Evolutionary conservation across 2,113 vertebrate genomes (phyloP).

Genomic region (Brachyhypopomus occidentalis): DNA sequence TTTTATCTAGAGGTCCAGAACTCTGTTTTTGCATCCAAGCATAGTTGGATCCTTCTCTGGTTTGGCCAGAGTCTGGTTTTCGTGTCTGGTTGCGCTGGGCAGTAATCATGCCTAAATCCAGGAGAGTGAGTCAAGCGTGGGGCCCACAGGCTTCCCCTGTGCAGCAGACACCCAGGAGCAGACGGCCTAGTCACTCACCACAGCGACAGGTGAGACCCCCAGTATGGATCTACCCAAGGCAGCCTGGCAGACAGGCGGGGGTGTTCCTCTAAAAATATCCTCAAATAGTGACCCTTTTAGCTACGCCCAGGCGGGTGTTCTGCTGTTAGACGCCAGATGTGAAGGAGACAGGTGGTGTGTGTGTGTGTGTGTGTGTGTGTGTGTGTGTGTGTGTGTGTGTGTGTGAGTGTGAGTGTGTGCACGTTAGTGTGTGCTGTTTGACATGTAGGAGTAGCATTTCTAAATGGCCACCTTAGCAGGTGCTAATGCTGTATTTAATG

Average conservation of each 20-base stretch:
- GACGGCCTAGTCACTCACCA: constrained; percentile 57
- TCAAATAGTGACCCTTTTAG: constrained; percentile 31
- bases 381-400: background rate
- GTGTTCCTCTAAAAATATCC: constrained; percentile 51
- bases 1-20: background rate
- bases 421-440: background rate
- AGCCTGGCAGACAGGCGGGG: background rate
- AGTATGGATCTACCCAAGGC: constrained; percentile 8
- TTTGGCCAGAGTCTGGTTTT: constrained; percentile 27
- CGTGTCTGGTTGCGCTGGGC: constrained; percentile 5
- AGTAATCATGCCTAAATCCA: constrained; percentile 44
- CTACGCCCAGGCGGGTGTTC: background rate
- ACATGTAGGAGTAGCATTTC: background rate
- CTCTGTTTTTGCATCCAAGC: background rate
- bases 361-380: constrained; percentile 23
- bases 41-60: background rate
- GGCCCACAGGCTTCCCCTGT: constrained; percentile 32
- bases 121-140: constrained; percentile 30
- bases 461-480: no score
- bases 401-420: background rate
- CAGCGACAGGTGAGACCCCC: constrained; percentile 56
- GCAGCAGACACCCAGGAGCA: constrained; percentile 44
- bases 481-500: no score
- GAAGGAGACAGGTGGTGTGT: background rate
- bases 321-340: constrained; percentile 4